These are phyloP conservation scores for Taenioides sp. DNA, from an alignment of 2,797 vertebrate species.

Conservation along the genomic window DNA sequence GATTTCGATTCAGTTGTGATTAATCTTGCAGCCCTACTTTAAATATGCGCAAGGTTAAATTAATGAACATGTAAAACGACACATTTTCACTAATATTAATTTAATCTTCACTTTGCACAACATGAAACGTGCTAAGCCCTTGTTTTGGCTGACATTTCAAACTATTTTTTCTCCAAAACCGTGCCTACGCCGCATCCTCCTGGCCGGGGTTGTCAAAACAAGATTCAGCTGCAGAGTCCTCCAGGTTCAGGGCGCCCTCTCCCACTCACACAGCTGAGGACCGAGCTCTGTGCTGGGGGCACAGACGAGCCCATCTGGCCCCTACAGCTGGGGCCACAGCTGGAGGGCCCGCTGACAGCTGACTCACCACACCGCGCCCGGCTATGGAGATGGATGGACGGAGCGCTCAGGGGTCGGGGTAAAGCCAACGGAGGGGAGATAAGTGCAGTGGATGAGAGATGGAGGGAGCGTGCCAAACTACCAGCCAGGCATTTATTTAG, in stretches of 20 bases:
- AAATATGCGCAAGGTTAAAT: too few relatives aligned
- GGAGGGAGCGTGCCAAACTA: conserved; percentile 14
- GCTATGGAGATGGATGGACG: conserved; percentile 58
- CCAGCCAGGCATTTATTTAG: conserved; percentile 28
- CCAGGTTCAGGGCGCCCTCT: conserved; percentile 38
- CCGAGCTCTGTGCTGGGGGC: conserved; percentile 22
- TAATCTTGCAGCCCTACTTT: too few relatives aligned
- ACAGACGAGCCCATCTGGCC: conserved; percentile 69
- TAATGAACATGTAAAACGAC: not conserved
- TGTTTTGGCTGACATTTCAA: conserved; percentile 15
- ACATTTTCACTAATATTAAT: not conserved
- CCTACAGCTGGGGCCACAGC: conserved; percentile 73
- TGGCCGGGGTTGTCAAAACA: conserved; percentile 25
- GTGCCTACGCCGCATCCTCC: conserved; percentile 32
- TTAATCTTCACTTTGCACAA: not conserved
- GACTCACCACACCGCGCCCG: conserved; percentile 52
- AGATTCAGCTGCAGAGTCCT: conserved; percentile 24
- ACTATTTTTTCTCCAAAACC: conserved; percentile 19
- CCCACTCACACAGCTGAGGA: conserved; percentile 46
- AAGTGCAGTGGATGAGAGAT: conserved; percentile 28
- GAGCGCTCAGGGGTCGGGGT: conserved; percentile 41
- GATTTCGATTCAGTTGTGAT: too few relatives aligned
- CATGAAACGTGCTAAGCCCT: not conserved
- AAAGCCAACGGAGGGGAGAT: conserved; percentile 23
- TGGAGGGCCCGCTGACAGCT: conserved; percentile 71